phyloP scores from a whole-genome alignment of 1,140 invertebrate genomes.

The Drosophila leontia region DNA sequence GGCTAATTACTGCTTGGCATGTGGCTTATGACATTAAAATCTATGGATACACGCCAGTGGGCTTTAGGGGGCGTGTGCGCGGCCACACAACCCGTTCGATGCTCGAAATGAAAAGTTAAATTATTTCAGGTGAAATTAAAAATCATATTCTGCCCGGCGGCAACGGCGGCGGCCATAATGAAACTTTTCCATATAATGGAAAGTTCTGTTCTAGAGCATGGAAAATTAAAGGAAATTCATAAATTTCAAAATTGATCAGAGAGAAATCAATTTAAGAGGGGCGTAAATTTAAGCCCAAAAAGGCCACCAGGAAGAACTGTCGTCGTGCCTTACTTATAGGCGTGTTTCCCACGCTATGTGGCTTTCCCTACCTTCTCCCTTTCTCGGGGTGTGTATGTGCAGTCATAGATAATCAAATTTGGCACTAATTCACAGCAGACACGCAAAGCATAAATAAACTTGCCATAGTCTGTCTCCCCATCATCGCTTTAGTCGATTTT shows the following conservation, averaged over 20 bases:
- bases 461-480: constrained; percentile 62
- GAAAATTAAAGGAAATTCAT: constrained; percentile 59
- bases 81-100: constrained; percentile 23
- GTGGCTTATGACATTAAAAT: constrained; percentile 72
- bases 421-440: constrained; percentile 82
- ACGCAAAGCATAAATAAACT: constrained; percentile 83
- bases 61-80: constrained; percentile 19
- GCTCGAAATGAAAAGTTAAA: constrained; percentile 44
- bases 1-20: constrained; percentile 75
- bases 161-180: neutral
- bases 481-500: constrained; percentile 55
- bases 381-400: constrained; percentile 43
- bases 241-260: constrained; percentile 67
- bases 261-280: constrained; percentile 66
- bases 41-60: constrained; percentile 43
- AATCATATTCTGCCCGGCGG: constrained; percentile 4
- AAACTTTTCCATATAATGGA: neutral
- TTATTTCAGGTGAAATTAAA: constrained; percentile 48
- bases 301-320: constrained; percentile 33
- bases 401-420: constrained; percentile 82
- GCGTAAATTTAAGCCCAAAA: constrained; percentile 44
- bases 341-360: constrained; percentile 64
- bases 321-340: constrained; percentile 68
- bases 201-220: constrained; percentile 10
- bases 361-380: constrained; percentile 3